Base-by-base conservation (phyloP, 2,888 invertebrate genomes). In the Pinctada fucata region DNA sequence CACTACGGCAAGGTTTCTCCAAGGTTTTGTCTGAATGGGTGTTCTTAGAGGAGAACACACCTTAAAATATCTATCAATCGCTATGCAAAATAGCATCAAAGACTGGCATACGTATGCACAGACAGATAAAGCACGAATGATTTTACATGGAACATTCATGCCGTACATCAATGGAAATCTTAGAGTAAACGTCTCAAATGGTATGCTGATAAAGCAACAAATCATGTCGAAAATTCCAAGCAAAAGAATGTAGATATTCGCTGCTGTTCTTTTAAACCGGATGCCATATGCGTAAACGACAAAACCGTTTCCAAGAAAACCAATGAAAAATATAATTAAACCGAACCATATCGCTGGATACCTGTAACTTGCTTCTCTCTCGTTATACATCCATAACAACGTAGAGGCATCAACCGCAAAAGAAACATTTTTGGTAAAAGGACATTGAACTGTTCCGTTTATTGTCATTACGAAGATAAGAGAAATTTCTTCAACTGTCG, bases 251-350 rank as follows among this genome's bases (percentile, higher is more conserved):
- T 58, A 76, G 58, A 65, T 49, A 49, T 76, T 76, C 16, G 76
- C 76, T 8, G 71, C 63, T 13, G 76, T 70, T 48, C 65, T 63
- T 47, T 76, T 76, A 48, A 76, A 76, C 50, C 51, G 63, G 3
- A 64, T 65, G 16, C 76, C 71, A 45, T 76, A 76, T 45, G 71
- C 76, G 69, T 76, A 76, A 5, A 76, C 71, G 4, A 76, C 76
- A 10, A 76, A 50, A 50, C 50, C 64, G 50, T 76, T 76, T 50
- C 76, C 76, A 16, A 50, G 47, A 4, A 76, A 5, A 31, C 76
- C 76, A 5, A 76, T n/a, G 6, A 76, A 52, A 64, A 76, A 49
- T 10, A 76, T 58, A n/a, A 76, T 4, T 31, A 68, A 65, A 31
- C 63, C 45, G 50, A 76, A 76, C 13, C 31, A 48, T 8, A 76